Percentiles rank a stretch among this genome's conserved stretches.
Conservation (phyloP, 1,140 invertebrate genomes). For the Calliopsis andreniformis region DNA sequence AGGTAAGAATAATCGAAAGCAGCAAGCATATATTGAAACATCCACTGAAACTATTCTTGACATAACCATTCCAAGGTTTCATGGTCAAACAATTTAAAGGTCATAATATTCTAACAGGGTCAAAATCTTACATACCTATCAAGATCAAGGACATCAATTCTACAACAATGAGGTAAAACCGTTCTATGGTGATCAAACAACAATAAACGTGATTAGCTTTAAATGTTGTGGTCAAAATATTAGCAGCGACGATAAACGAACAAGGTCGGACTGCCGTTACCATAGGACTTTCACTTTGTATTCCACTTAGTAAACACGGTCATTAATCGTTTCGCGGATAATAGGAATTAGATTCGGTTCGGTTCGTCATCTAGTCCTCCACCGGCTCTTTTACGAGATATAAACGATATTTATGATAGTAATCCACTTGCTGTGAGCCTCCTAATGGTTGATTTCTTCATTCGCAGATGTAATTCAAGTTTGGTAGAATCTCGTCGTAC, state of each 20-base stretch:
- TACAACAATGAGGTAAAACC: no score
- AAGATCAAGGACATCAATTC: no score
- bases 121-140: no score
- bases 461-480: slow-evolving; percentile 33
- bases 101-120: no score
- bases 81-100: no score
- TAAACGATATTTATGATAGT: slow-evolving; percentile 42
- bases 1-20: no score
- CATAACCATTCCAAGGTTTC: no score
- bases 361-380: slow-evolving; percentile 19
- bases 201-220: slow-evolving; percentile 3
- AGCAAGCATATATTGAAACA: no score
- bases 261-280: neutral
- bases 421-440: slow-evolving; percentile 27
- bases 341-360: slow-evolving; percentile 40
- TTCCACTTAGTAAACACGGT: slow-evolving; percentile 30
- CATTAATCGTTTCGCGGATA: slow-evolving; percentile 36
- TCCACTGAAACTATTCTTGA: no score
- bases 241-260: slow-evolving; percentile 2
- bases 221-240: neutral
- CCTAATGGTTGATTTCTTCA: slow-evolving; percentile 45
- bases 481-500: slow-evolving; percentile 35
- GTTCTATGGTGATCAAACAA: no score
- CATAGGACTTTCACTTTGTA: slow-evolving; percentile 30
- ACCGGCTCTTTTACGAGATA: slow-evolving; percentile 40